These are phyloP conservation scores for Bubo scandiacus DNA, from an alignment of 2,113 vertebrate species.

Conservation along the genomic window DNA sequence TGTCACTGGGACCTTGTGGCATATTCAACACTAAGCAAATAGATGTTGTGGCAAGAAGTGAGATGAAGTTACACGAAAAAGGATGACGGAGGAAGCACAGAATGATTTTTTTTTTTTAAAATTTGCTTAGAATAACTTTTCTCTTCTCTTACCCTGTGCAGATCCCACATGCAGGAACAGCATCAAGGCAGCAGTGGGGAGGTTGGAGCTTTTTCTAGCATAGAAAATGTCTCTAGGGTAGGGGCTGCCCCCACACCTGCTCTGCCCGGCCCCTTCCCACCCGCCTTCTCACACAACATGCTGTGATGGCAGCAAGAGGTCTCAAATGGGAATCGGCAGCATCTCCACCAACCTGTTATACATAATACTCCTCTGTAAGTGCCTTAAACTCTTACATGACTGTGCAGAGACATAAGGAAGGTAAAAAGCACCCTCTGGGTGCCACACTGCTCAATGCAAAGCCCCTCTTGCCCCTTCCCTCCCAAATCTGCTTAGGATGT, in stretches of 20 bases:
- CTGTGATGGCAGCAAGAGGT: fast-evolving
- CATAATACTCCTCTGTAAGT: fast-evolving
- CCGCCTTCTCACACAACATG: fast-evolving
- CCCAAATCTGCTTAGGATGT: neutral
- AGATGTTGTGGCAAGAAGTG: neutral
- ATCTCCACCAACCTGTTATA: neutral
- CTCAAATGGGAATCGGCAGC: neutral
- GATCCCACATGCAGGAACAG: fast-evolving
- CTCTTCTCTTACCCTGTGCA: neutral
- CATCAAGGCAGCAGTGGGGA: neutral
- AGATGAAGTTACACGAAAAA: neutral
- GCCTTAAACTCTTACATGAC: neutral
- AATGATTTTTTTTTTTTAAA: neutral
- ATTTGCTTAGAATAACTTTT: neutral
- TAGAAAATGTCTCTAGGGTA: neutral
- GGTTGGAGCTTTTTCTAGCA: no score
- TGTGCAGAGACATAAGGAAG: neutral
- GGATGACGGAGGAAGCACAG: fast-evolving
- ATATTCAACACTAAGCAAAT: fast-evolving
- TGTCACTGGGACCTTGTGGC: fast-evolving
- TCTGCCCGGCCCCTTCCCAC: neutral
- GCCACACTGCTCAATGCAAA: fast-evolving
- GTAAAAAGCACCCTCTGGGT: neutral
- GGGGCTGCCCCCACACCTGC: neutral
- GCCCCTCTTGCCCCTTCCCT: neutral